Evolutionary conservation across 2,113 vertebrate genomes (phyloP).

Genomic region (Bos taurus): ARS-UCD2.0 NC_037342.1:56733001-56733500

Average conservation of each 20-base stretch:
- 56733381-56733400: not conserved
- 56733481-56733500: not conserved
- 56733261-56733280: not conserved
- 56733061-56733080: not conserved
- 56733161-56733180: not conserved
- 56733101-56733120: not conserved
- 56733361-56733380: not conserved
- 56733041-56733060: not conserved
- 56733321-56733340: not conserved
- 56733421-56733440: not conserved
- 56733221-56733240: not conserved
- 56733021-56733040: not conserved
- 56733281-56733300: not conserved
- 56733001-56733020: not conserved
- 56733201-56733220: not conserved
- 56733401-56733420: not conserved
- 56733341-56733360: not conserved
- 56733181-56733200: not conserved
- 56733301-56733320: not conserved
- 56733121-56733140: not conserved
- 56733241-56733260: not conserved
- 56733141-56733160: not conserved
- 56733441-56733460: not conserved
- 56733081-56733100: not conserved
- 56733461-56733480: not conserved